phyloP scores from a whole-genome alignment of 2,113 vertebrate genomes.

The Corynorhinus townsendii region DNA sequence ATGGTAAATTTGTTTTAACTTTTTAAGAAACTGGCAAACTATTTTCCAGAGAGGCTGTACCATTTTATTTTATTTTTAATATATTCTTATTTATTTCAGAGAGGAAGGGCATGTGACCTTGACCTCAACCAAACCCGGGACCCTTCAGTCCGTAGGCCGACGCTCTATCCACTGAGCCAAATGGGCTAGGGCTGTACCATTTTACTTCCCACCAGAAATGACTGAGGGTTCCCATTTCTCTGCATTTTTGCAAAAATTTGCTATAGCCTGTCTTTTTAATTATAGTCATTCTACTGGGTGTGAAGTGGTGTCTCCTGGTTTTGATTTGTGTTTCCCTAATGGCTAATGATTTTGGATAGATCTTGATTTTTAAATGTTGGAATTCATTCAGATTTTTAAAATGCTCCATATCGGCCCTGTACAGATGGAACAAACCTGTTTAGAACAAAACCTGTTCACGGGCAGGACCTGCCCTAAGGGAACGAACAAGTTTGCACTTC shows the following conservation, averaged over 20 bases:
- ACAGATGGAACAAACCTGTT: conserved; percentile 56
- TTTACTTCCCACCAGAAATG: background rate
- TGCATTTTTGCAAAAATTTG: background rate
- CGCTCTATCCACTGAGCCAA: no score
- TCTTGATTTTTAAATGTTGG: conserved; percentile 49
- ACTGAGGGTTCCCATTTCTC: background rate
- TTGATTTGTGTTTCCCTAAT: conserved; percentile 24
- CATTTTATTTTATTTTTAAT: background rate
- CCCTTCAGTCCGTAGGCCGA: no score
- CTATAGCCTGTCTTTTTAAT: background rate
- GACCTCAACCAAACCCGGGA: no score
- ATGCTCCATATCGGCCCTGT: conserved; percentile 18
- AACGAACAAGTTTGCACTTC: conserved; percentile 39
- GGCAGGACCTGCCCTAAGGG: background rate
- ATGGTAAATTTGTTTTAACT: background rate
- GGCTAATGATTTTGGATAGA: background rate
- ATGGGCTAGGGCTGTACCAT: no score
- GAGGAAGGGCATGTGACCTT: no score
- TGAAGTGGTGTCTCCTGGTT: background rate
- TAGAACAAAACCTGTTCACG: conserved; percentile 18
- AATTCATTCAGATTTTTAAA: conserved; percentile 44
- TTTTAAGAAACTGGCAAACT: background rate
- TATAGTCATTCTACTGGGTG: background rate
- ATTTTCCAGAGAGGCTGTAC: background rate
- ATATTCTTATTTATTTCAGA: no score